Evolutionary conservation across 2,113 vertebrate genomes (phyloP), one percentile per base, ranked within the genome.

Genomic region (Hippocampus abdominalis): DNA sequence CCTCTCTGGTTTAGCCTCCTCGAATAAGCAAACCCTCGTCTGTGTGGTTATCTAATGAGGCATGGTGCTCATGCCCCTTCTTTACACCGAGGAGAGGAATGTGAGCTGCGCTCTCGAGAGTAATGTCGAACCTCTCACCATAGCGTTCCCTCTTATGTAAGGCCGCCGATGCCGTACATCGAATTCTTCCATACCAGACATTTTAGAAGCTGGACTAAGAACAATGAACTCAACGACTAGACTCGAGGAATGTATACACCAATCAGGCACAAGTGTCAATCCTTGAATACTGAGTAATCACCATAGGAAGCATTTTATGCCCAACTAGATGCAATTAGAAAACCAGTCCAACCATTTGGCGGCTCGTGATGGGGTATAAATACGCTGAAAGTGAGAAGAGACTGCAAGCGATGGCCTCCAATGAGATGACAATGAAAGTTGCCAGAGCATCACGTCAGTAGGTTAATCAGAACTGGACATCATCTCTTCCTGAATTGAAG

Each of bases 11-110:
- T 72, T 66, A 29, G 40, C 42, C 40, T 70, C 53, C 42, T 70
- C 53, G 72, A 74, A 81, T 81, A 68, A 76, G 83, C 76, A 73
- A 77, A 73, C 62, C 72, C 65, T 70, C 36, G 64, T 71, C 68
- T 82, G 86, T 85, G 80, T 81, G 73, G 81, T 79, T 77, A 84
- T 80, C 83, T 89, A 88, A 88, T 86, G 86, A 89, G 79, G 72
- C 86, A 74, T 79, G 73, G 73, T 62, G 74, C 83, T 77, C 42
- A 51, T 78, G 72, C 72, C 72, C 73, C 75, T 73, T 75, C 77
- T 86, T 87, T 62, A 76, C 83, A 85, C 84, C 60, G 81, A 74
- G 73, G 70, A 70, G 69, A 87, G 85, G 85, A 90, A 88, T 90
- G 79, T 68, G 75, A 77, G 81, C 69, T 56, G 80, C 64, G 76